Evolutionary conservation across 2,797 vertebrate genomes (phyloP).

Genomic region (Mus caroli): DNA sequence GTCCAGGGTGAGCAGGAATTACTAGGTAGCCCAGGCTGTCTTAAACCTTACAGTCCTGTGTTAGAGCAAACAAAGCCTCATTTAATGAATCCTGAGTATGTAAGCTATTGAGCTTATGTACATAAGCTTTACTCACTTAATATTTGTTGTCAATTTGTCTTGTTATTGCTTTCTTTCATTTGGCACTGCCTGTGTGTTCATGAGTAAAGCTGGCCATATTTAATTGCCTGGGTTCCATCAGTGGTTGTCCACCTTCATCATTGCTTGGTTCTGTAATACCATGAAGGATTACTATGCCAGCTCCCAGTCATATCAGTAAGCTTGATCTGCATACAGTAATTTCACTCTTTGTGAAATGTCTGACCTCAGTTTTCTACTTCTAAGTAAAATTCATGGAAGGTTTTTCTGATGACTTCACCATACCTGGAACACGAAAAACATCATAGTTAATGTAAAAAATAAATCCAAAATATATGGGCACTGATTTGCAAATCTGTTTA

Average conservation of each 20-base stretch:
- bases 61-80: background rate
- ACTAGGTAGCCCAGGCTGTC: background rate
- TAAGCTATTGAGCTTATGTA: background rate
- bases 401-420: background rate
- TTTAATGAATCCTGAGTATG: background rate
- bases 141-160: constrained; percentile 5
- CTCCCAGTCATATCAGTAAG: background rate
- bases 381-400: background rate
- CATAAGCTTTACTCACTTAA: background rate
- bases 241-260: background rate
- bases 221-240: background rate
- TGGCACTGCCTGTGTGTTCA: background rate
- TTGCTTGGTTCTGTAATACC: background rate
- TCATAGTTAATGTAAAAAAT: constrained; percentile 3
- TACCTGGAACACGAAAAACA: background rate
- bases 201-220: background rate
- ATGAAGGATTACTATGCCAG: background rate
- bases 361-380: background rate
- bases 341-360: constrained; percentile 9
- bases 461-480: background rate
- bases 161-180: background rate
- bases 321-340: background rate
- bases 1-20: background rate
- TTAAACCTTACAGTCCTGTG: background rate
- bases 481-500: background rate